Conservation (phyloP, 1,140 invertebrate genomes). For the Panulirus ornatus region DNA sequence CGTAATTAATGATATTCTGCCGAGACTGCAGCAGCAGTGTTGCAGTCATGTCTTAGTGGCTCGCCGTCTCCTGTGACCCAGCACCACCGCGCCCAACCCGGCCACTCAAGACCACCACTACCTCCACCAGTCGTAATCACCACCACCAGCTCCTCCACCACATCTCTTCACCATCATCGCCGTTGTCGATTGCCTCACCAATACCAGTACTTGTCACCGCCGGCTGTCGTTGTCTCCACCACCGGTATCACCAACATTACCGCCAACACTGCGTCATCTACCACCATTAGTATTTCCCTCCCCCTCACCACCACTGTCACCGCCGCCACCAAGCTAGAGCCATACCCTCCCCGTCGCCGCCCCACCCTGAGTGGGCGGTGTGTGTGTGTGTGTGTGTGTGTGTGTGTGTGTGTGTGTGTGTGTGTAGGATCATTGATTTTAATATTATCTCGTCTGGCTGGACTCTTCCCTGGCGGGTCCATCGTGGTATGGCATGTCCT, state of each 20-base stretch:
- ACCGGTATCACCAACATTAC: background rate
- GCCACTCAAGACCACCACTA: no score
- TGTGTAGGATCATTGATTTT: constrained; percentile 27
- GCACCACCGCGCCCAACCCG: no score
- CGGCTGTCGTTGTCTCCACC: no score
- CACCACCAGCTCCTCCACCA: no score
- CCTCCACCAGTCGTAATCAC: no score
- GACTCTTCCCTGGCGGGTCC: background rate
- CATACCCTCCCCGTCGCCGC: background rate
- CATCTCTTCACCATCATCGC: no score
- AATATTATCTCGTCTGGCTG: background rate
- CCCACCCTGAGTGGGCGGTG: background rate
- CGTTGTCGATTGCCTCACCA: background rate
- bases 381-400: background rate
- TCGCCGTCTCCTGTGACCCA: no score
- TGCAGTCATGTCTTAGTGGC: no score
- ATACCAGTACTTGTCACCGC: no score
- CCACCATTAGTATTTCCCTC: background rate
- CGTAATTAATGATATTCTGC: no score
- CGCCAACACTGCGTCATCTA: background rate
- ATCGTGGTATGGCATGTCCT: background rate
- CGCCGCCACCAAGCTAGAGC: background rate
- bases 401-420: background rate
- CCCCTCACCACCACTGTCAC: background rate
- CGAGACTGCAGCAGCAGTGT: no score